Evolutionary conservation across 2,797 vertebrate species (phyloP).

Genomic region (Pseudochirops corinnae): DNA sequence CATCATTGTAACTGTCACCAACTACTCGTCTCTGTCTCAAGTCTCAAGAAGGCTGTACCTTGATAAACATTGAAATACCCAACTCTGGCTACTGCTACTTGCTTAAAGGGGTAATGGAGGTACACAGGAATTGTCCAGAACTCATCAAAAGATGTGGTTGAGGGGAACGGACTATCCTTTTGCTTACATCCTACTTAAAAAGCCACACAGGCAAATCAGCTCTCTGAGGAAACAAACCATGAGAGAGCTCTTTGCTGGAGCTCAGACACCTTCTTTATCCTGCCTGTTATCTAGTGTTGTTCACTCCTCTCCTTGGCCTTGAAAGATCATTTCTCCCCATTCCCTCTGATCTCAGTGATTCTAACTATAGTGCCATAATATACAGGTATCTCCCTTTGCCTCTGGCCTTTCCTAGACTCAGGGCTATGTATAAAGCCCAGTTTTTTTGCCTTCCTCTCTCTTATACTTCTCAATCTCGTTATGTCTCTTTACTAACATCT

Average conservation of each 20-base stretch:
- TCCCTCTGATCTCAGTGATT: not conserved
- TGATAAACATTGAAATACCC: not conserved
- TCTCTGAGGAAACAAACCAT: not conserved
- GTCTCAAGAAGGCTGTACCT: not conserved
- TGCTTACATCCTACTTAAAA: not conserved
- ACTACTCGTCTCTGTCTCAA: not conserved
- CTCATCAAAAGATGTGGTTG: not conserved
- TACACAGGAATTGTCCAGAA: not conserved
- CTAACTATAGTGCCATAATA: not conserved
- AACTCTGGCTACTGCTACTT: not conserved
- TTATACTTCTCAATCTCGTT: not conserved
- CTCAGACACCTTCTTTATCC: not conserved
- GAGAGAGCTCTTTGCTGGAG: not conserved
- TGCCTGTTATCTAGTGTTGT: not conserved
- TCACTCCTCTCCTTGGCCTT: not conserved
- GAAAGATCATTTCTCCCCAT: not conserved
- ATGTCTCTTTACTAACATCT: not conserved
- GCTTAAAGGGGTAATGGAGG: not conserved
- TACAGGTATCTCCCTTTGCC: not conserved
- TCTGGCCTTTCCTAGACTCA: not conserved
- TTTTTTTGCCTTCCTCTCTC: not conserved
- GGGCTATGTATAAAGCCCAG: not conserved
- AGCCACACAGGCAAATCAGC: not conserved
- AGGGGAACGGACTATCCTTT: not conserved
- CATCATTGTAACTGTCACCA: constrained; percentile 41